These are phyloP conservation scores for Ellobius talpinus DNA, from an alignment of 2,113 vertebrate genomes.

Conservation along the genomic window DNA sequence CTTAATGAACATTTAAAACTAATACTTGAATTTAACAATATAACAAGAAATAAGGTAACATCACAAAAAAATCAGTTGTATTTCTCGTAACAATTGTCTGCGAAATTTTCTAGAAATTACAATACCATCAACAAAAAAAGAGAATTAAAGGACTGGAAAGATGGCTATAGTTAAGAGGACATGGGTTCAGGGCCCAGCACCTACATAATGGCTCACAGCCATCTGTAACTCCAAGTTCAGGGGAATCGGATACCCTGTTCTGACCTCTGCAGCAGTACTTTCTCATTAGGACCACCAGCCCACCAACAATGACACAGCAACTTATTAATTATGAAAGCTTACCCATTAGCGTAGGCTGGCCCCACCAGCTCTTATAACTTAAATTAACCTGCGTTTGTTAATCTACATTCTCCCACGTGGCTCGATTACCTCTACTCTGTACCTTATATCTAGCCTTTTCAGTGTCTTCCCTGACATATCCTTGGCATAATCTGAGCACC, in stretches of 20 bases:
- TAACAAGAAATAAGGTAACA: background rate
- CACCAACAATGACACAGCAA: too few relatives aligned
- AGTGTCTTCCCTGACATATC: background rate
- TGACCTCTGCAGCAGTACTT: background rate
- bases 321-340: background rate
- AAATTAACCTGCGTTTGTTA: background rate
- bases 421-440: background rate
- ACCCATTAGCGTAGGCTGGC: background rate
- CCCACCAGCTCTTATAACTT: background rate
- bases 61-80: constrained; percentile 10
- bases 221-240: background rate
- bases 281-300: background rate
- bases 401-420: background rate
- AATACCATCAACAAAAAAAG: constrained; percentile 9
- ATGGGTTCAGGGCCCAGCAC: background rate
- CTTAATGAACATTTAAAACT: background rate
- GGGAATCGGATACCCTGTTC: too few relatives aligned
- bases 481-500: background rate
- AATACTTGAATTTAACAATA: constrained; percentile 33
- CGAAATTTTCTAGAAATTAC: background rate
- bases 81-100: background rate
- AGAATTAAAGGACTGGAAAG: background rate
- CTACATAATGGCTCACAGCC: background rate
- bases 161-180: background rate
- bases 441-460: background rate